Base-by-base conservation (phyloP, 2,888 invertebrate genomes). In the Aporophyla lueneburgensis region DNA sequence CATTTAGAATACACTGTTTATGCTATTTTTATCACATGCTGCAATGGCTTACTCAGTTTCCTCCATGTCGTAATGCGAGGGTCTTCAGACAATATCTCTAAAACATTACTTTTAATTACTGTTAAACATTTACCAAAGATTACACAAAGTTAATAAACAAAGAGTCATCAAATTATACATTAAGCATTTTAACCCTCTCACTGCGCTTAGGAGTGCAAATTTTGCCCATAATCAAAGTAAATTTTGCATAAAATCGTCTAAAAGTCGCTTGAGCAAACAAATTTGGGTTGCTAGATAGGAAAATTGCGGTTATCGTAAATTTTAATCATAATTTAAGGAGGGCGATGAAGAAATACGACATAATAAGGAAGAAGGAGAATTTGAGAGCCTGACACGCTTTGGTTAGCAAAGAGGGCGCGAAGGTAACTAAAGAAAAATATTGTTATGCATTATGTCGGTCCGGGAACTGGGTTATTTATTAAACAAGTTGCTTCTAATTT, bases 291-390 rank as follows among this genome's bases (percentile, higher is more conserved):
- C 66, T 12, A 78, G 86, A 89, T 84, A 81, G 80, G 78, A 79
- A 81, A 81, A 83, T 86, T 78, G 84, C 76, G 80, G 83, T 87
- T 86, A 89, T 88, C 88, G 90, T 95, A 93, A 94, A 94, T 94
- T 94, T 92, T 93, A 93, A 94, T 95, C 91, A 93, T 90, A 92
- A 92, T 93, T 93, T 92, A 87, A 83, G 89, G 86, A 83, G 88
- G 90, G 90, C 89, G 88, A 81, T 86, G 88, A 89, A 89, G 91
- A 94, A 93, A 93, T 93, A 92, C 87, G 87, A 81, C 89, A 88
- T 91, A 91, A 90, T 88, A 79, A 83, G 78, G 80, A 85, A 83
- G 73, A 61, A 72, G 69, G 67, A 72, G 67, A 77, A 76, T 79
- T 81, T 84, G 85, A 85, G 82, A 81, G 71, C 78, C 76, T 80